Evolutionary conservation across 2,113 vertebrate genomes (phyloP).

Genomic region (Amphiprion ocellaris): DNA sequence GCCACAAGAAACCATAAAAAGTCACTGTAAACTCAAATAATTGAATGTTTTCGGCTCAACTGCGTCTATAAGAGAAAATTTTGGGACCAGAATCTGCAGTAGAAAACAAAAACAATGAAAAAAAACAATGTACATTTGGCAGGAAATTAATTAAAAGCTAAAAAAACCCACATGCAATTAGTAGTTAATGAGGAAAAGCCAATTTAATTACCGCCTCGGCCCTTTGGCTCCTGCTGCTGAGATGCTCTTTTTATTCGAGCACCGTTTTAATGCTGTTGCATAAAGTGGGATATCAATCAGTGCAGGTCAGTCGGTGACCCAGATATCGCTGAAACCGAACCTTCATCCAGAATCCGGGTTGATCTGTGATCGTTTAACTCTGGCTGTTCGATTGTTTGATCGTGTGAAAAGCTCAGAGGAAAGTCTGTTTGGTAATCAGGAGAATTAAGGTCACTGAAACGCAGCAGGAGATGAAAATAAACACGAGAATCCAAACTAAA

Average conservation of each 20-base stretch:
- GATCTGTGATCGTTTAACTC: conserved; percentile 26
- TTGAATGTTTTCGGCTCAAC: background rate
- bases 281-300: conserved; percentile 51
- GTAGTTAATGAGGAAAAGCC: background rate
- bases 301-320: conserved; percentile 59
- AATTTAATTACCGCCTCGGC: background rate
- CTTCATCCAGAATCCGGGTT: too few species aligned
- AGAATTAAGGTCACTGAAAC: conserved; percentile 61
- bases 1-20: too few species aligned
- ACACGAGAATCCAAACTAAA: conserved; percentile 23
- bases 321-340: conserved; percentile 21
- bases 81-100: background rate
- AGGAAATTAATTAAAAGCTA: too few species aligned
- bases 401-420: conserved; percentile 60
- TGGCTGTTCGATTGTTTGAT: conserved; percentile 36
- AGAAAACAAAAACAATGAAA: background rate
- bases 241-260: background rate
- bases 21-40: too few species aligned
- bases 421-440: conserved; percentile 53
- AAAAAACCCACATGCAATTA: background rate
- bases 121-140: too few species aligned
- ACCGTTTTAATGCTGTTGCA: conserved; percentile 16
- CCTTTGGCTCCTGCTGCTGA: conserved; percentile 1
- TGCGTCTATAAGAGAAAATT: background rate
- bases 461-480: conserved; percentile 36